Base-by-base conservation (phyloP, 2,888 invertebrate genomes). In the Buathra laborator region DNA sequence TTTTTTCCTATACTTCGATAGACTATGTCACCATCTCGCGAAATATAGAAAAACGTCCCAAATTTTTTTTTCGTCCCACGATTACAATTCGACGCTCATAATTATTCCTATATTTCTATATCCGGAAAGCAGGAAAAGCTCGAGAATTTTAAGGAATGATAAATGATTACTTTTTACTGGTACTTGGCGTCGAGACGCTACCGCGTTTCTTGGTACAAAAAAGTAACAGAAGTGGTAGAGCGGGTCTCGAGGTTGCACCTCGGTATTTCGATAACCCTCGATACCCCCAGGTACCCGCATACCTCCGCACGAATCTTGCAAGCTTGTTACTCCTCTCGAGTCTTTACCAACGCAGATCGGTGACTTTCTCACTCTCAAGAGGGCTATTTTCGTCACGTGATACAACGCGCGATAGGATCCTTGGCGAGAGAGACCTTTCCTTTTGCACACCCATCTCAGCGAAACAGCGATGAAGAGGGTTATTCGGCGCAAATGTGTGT, bases 351-450 rank as follows among this genome's bases (percentile, higher is more conserved):
- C 56, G 10, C 56, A 24, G 0, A 10, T 32, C 59, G n/a, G 5
- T 67, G 64, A 37, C 56, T 66, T 68, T 56, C 46, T 72, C 48
- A 59, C 53, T 78, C 56, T 77, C 37, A 76, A 83, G 82, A 83
- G 82, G 79, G 89, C 85, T 90, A 90, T 90, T 90, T 90, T 89
- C 32, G 89, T 89, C 88, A 87, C 89, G 88, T 89, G 91, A 90
- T 87, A 89, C 89, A 89, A 90, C 83, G 87, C 79, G 86, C 79
- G 86, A 89, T 87, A 86, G 87, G 37, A 85, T 90, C 83, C 87
- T 89, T 85, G 77, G 64, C 72, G 59, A 80, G 70, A 16, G 37
- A 37, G 24, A 70, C 29, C 53, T 80, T 72, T 64, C 51, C 32
- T 51, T 24, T 70, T 70, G 56, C 16, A 59, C 59, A 29, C 75